These are phyloP conservation scores for Halocynthia roretzi DNA, from an alignment of 23 tunicate species.

Conservation along the genomic window DNA sequence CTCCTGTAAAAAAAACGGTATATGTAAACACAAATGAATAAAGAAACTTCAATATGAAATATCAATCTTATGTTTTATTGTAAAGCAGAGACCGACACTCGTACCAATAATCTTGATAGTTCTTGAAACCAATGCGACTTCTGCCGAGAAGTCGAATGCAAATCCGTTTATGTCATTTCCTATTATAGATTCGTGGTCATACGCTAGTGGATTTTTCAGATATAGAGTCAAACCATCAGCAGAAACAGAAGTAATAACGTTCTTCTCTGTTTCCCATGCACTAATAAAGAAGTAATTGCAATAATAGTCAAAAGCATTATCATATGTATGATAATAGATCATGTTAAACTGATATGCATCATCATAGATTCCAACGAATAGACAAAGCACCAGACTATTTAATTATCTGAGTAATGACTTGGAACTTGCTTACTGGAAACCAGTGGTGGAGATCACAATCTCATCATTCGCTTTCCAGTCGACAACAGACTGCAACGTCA, in stretches of 20 bases:
- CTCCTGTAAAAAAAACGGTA: constrained; percentile 12
- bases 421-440: constrained; percentile 37
- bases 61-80: neutral
- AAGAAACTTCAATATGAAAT: neutral
- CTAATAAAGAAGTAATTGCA: neutral
- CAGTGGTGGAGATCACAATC: constrained; percentile 80
- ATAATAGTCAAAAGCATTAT: neutral
- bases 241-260: constrained; percentile 10
- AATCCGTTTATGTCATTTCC: constrained; percentile 1
- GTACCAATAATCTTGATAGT: constrained; percentile 51
- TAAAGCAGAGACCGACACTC: neutral
- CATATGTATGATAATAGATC: neutral
- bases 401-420: neutral
- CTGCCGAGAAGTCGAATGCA: constrained; percentile 38
- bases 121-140: constrained; percentile 64
- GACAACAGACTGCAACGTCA: constrained; percentile 43
- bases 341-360: neutral
- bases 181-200: constrained; percentile 37
- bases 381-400: neutral
- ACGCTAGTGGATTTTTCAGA: constrained; percentile 19
- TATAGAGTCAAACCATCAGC: constrained; percentile 38
- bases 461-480: constrained; percentile 82
- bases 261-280: constrained; percentile 5
- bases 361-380: neutral
- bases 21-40: neutral